Conservation (phyloP, 2,797 vertebrate genomes). For the Mus caroli region DNA sequence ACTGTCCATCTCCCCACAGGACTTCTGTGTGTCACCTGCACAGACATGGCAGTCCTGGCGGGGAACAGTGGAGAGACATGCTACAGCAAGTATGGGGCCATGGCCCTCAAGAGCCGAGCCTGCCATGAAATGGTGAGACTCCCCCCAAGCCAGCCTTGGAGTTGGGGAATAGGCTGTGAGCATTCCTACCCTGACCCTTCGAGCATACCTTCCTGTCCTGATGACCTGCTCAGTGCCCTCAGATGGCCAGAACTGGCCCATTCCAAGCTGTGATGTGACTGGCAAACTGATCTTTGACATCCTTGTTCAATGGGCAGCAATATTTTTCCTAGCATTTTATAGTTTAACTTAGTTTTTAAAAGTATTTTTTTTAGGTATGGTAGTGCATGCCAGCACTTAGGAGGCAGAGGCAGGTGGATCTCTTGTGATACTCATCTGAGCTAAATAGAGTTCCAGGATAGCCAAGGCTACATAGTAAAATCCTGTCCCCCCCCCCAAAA, state of each 20-base stretch:
- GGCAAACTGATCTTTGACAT: neutral
- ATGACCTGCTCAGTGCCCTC: neutral
- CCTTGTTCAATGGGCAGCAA: neutral
- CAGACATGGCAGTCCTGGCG: conserved; percentile 97
- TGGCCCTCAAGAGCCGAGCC: conserved; percentile 95
- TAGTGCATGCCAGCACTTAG: neutral
- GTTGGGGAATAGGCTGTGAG: neutral
- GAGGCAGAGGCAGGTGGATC: neutral
- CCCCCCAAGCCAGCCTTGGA: neutral
- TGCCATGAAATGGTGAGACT: conserved; percentile 97
- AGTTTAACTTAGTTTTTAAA: neutral
- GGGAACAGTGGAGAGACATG: conserved; percentile 95
- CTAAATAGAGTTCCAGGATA: neutral
- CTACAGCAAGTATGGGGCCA: conserved; percentile 96
- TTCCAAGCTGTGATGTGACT: neutral
- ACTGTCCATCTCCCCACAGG: conserved; percentile 84
- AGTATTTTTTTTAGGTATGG: neutral
- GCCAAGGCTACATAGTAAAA: neutral
- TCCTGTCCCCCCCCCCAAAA: neutral
- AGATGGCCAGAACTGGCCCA: neutral
- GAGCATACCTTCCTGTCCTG: neutral
- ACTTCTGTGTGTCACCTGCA: conserved; percentile 95
- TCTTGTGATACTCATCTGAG: neutral
- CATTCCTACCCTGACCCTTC: neutral
- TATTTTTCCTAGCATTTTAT: neutral